phyloP scores from a whole-genome alignment of 2,113 vertebrate species.

The Solea senegalensis region DNA sequence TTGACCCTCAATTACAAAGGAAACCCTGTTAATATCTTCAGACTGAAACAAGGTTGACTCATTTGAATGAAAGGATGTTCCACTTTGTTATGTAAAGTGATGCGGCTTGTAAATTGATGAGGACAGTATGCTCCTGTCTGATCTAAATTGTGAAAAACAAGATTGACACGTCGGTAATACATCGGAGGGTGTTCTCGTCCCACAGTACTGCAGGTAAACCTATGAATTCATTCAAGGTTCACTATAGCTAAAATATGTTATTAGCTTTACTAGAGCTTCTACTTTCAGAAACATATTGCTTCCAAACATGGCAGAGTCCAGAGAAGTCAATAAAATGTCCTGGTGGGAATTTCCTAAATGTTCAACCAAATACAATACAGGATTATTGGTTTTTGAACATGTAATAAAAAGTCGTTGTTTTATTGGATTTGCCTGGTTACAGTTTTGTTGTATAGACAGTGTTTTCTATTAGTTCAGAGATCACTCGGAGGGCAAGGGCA shows the following conservation, averaged over 20 bases:
- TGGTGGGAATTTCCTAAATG: slow-evolving; percentile 70
- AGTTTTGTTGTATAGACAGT: slow-evolving; percentile 69
- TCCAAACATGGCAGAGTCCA: slow-evolving; percentile 65
- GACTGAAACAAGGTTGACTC: slow-evolving; percentile 42
- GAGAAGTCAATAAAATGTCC: slow-evolving; percentile 61
- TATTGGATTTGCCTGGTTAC: slow-evolving; percentile 76
- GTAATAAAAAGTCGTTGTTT: slow-evolving; percentile 79
- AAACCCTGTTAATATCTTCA: slow-evolving; percentile 44
- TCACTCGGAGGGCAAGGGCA: slow-evolving; percentile 62
- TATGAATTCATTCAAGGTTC: slow-evolving; percentile 39
- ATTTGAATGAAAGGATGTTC: slow-evolving; percentile 44
- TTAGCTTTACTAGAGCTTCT: slow-evolving; percentile 47
- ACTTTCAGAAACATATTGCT: slow-evolving; percentile 57
- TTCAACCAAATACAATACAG: slow-evolving; percentile 71
- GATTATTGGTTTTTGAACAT: slow-evolving; percentile 79
- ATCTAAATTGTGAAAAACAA: slow-evolving; percentile 36
- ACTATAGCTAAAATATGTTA: slow-evolving; percentile 42
- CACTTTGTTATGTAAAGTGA: slow-evolving; percentile 53
- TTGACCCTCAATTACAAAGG: slow-evolving; percentile 58
- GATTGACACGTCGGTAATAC: slow-evolving; percentile 29
- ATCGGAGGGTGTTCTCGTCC: neutral
- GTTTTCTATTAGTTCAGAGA: slow-evolving; percentile 77
- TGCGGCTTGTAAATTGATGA: slow-evolving; percentile 42
- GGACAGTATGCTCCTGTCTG: neutral
- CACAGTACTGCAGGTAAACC: slow-evolving; percentile 45